Evolutionary conservation across 2,888 invertebrate species (phyloP), one percentile per base, ranked within the genome.

Genomic region (Schizaphis graminum): DNA sequence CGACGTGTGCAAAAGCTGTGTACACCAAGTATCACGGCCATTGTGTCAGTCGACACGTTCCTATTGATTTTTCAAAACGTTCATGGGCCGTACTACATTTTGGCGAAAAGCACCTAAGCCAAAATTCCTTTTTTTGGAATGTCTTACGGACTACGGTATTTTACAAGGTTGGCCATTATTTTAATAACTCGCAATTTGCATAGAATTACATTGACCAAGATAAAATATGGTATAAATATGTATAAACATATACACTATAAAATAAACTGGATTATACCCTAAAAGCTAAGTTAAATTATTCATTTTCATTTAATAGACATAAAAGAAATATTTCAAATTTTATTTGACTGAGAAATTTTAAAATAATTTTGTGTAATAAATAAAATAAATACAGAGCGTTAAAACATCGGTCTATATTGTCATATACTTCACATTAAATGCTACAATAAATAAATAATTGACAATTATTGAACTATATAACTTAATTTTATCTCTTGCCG

Each of bases 61-160:
- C n/a, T 93, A 93, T 93, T 93, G 93, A 93, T 93, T 93, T 92
- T 93, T 89, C 41, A 44, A 44, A 91, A 91, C 91, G 24, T 61
- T 92, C 61, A n/a, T n/a, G 77, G 28, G 35, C 53, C 28, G 26
- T 24, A 49, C 47, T 47, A 44, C n/a, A 61, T 67, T 92, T 88
- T 89, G 53, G 24, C 44, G 53, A 56, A 89, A 89, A 93, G n/a
- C 77, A 35, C 77, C 77, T 53, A 89, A 93, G 53, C 87, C 77
- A 56, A 56, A 89, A 89, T 93, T 93, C 77, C 77, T 53, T 93
- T 56, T 56, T 88, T 77, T 24, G 77, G 88, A 93, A 93, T 89
- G 88, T 77, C 87, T 89, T 56, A 56, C 53, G 41, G 41, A 44
- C 41, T 44, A 44, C 41, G 67, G 41, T 21, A 89, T 77, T 93